Conservation (phyloP, 1,140 invertebrate species). For the Diprion similis region DNA sequence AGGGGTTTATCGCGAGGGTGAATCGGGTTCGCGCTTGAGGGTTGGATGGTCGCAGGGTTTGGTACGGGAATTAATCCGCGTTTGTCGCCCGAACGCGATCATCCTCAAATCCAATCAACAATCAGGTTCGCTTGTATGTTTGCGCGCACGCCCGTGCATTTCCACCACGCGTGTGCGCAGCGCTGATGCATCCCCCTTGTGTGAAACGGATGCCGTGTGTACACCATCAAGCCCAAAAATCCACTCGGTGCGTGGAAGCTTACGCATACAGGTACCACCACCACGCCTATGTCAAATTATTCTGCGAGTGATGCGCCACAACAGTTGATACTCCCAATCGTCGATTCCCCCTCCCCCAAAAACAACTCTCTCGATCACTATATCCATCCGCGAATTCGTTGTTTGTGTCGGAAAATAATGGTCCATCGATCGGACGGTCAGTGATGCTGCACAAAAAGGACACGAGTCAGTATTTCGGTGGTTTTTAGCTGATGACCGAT, state of each 20-base stretch:
- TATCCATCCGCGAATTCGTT: too few species aligned
- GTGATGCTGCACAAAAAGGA: too few species aligned
- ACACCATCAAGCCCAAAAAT: too few species aligned
- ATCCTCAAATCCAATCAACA: constrained; percentile 7
- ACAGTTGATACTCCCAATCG: not conserved
- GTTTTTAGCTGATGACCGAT: too few species aligned
- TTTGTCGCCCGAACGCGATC: constrained; percentile 6
- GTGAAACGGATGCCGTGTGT: too few species aligned
- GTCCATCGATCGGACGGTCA: too few species aligned
- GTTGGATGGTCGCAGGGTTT: not conserved
- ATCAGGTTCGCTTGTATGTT: constrained; percentile 7
- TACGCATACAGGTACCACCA: too few species aligned
- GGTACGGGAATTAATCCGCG: constrained; percentile 1
- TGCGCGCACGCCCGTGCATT: not conserved
- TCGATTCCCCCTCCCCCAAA: not conserved
- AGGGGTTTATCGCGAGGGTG: not conserved
- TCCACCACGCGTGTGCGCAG: not conserved
- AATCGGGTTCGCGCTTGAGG: not conserved
- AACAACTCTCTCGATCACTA: too few species aligned
- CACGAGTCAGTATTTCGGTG: too few species aligned
- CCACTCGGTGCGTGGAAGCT: too few species aligned
- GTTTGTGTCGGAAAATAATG: too few species aligned
- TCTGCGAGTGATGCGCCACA: not conserved
- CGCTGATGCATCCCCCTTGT: too few species aligned
- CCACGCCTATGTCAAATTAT: not conserved